Conservation (phyloP, 2,113 vertebrate genomes). For the Rafetus swinhoei region DNA sequence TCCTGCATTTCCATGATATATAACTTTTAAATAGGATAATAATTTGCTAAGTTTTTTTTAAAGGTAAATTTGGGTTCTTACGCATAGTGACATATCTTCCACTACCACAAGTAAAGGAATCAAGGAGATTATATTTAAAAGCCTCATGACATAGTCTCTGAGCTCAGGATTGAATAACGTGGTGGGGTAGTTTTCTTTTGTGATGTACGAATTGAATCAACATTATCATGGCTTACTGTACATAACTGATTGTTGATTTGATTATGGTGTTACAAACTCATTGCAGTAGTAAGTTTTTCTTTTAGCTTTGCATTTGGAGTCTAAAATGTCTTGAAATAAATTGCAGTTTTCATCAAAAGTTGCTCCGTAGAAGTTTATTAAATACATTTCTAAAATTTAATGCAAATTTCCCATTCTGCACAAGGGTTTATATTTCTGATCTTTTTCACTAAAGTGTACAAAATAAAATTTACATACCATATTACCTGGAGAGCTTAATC, state of each 20-base stretch:
- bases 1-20: neutral
- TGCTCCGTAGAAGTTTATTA: conserved; percentile 1
- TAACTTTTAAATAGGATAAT: neutral
- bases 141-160: neutral
- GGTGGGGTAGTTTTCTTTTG: neutral
- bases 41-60: neutral
- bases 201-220: neutral
- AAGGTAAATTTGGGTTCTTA: neutral
- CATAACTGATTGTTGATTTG: neutral
- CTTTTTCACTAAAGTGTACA: neutral
- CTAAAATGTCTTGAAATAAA: neutral
- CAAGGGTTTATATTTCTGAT: neutral
- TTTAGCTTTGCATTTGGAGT: neutral
- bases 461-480: fast-evolving
- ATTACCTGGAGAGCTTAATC: neutral
- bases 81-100: neutral
- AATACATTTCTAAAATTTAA: neutral
- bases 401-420: fast-evolving
- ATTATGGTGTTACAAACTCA: neutral
- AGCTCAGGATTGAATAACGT: neutral
- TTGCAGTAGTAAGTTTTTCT: neutral
- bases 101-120: neutral
- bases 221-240: neutral
- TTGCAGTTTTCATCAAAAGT: neutral
- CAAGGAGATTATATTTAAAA: neutral